Evolutionary conservation across 2,113 vertebrate species (phyloP), one percentile per base, ranked within the genome.

Genomic region (Rhipidura dahli): DNA sequence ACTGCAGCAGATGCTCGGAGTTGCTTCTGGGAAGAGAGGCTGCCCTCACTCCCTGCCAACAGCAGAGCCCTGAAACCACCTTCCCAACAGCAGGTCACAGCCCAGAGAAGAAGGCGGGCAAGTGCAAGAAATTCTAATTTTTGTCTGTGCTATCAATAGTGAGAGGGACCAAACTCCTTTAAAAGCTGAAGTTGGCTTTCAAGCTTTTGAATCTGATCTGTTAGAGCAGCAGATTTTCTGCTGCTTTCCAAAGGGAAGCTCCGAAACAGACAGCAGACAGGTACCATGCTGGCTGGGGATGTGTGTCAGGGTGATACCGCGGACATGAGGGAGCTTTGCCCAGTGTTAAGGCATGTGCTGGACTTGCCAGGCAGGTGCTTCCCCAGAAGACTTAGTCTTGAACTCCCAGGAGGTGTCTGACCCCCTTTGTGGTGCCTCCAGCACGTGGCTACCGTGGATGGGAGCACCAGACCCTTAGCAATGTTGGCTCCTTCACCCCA

Each of bases 1-100:
- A 0, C 7, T 8, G 56, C 2, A 2, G 35, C 0, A 4, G 61
- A 51, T 64, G 40, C 42, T 89, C 4, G 0, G 42, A 2, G 0
- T 3, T 47, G 40, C 61, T 82, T 45, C 69, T 3, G 2, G 22
- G 42, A 45, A 27, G 42, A 50, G 37, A 88, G 23, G 50, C 30
- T 93, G 31, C 10, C 28, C 26, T 69, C 27, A 8, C 28, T 50
- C 49, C 66, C 42, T 54, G 71, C 53, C 1, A 3, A 14, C 17
- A 61, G 71, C 71, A 85, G 53, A 64, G 79, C 83, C 3, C 0
- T 26, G 27, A 53, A 77, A 42, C 15, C 56, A 13, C 47, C 24
- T 26, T 59, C 76, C 56, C 4, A 1, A 30, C 59, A 49, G 6
- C 24, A 21, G 21, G 8, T 39, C 70, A 57, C 59, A 83, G 63